phyloP scores from a whole-genome alignment of 2,888 invertebrate species.

The Cyaniris semiargus region DNA sequence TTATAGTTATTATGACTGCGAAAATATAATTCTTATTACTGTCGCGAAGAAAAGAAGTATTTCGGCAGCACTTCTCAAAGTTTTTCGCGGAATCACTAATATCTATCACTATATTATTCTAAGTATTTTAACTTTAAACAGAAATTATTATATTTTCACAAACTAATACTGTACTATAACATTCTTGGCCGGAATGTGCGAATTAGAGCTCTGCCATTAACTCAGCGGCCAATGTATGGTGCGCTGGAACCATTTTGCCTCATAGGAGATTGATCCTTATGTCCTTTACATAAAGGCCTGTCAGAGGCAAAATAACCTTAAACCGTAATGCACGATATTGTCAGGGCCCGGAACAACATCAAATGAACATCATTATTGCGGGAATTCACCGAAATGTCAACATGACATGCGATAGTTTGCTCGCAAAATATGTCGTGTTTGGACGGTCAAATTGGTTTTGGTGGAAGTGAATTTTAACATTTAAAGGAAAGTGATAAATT shows the following conservation, averaged over 20 bases:
- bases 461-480: not conserved
- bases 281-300: too few species aligned
- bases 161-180: not conserved
- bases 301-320: not conserved
- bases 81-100: too few species aligned
- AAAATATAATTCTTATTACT: too few species aligned
- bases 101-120: too few species aligned
- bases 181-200: not conserved
- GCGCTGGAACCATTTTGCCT: not conserved
- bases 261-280: not conserved
- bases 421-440: not conserved
- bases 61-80: too few species aligned
- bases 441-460: not conserved
- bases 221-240: not conserved
- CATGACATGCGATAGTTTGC: conserved; percentile 16
- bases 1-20: too few species aligned
- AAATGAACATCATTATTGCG: conserved; percentile 10
- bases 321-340: not conserved
- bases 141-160: not conserved
- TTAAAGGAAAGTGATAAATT: not conserved
- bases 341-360: not conserved
- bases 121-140: too few species aligned
- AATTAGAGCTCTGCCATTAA: not conserved
- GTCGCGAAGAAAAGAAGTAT: too few species aligned
- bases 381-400: conserved; percentile 10